These are phyloP conservation scores for Halictus quadricinctus DNA, from an alignment of 2,888 invertebrate species.

Conservation along the genomic window DNA sequence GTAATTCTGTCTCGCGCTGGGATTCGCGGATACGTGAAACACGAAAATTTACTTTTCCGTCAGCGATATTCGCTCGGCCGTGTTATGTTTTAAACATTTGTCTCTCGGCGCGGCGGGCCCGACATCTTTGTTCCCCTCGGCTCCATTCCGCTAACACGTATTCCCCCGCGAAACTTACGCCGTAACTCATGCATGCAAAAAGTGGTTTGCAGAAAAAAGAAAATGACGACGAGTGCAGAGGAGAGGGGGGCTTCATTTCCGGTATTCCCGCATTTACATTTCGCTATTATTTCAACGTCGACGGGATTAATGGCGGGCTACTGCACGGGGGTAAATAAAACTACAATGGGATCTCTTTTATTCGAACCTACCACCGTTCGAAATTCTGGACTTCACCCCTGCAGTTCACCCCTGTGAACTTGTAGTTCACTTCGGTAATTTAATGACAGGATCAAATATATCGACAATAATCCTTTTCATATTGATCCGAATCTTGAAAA, in stretches of 20 bases:
- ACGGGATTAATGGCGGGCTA: constrained; percentile 43
- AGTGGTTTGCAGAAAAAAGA: constrained; percentile 27
- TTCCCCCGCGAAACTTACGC: constrained; percentile 41
- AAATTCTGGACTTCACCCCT: background rate
- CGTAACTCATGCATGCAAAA: constrained; percentile 52
- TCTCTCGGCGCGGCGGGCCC: background rate
- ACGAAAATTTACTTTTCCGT: constrained; percentile 3
- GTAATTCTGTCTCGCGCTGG: background rate
- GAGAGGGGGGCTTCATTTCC: constrained; percentile 34
- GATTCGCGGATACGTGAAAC: background rate
- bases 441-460: background rate
- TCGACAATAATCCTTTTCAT: no score
- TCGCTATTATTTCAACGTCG: constrained; percentile 48
- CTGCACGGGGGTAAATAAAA: constrained; percentile 24
- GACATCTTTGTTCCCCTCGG: constrained; percentile 20
- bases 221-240: background rate
- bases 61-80: background rate
- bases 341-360: background rate
- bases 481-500: no score
- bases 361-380: background rate
- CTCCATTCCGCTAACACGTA: constrained; percentile 29
- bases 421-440: background rate
- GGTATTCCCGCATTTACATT: constrained; percentile 52
- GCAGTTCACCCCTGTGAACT: background rate
- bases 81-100: constrained; percentile 29